Conservation (phyloP, 2,113 vertebrate genomes). For the Bubo blakistoni region DNA sequence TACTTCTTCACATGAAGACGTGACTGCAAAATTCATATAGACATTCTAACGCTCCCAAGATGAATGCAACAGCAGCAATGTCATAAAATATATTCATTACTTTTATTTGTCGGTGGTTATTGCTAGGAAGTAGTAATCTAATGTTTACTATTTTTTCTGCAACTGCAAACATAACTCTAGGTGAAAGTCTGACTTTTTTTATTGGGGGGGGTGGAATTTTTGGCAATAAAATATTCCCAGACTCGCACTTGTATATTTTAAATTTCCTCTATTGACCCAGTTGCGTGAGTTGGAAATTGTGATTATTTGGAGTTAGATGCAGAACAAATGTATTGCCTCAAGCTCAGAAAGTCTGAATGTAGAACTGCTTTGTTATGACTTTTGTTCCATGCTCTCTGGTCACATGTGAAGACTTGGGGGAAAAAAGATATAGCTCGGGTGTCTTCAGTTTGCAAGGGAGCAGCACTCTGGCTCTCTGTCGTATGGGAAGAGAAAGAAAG, state of each 20-base stretch:
- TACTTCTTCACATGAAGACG: background rate
- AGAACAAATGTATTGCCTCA: background rate
- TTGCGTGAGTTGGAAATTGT: background rate
- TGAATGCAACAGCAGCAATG: background rate
- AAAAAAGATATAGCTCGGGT: rapidly evolving
- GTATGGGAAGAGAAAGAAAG: background rate
- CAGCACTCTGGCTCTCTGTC: background rate
- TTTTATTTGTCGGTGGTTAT: background rate
- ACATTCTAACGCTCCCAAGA: background rate
- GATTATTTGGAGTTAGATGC: background rate
- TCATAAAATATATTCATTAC: slow-evolving; percentile 48
- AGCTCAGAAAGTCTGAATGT: background rate
- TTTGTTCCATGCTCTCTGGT: background rate
- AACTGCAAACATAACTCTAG: background rate
- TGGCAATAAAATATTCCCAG: background rate
- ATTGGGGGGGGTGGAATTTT: background rate
- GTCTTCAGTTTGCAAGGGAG: background rate
- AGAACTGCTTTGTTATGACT: background rate
- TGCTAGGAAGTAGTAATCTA: background rate
- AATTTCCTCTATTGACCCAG: background rate
- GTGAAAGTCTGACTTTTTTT: background rate
- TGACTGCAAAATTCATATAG: slow-evolving; percentile 33
- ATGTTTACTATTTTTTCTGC: background rate
- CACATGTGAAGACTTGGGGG: background rate
- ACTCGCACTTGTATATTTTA: rapidly evolving